Percentiles rank a stretch among this genome's conserved stretches.
phyloP scores from a whole-genome alignment of 1,140 invertebrate species.

The Agrypnia vestita region DNA sequence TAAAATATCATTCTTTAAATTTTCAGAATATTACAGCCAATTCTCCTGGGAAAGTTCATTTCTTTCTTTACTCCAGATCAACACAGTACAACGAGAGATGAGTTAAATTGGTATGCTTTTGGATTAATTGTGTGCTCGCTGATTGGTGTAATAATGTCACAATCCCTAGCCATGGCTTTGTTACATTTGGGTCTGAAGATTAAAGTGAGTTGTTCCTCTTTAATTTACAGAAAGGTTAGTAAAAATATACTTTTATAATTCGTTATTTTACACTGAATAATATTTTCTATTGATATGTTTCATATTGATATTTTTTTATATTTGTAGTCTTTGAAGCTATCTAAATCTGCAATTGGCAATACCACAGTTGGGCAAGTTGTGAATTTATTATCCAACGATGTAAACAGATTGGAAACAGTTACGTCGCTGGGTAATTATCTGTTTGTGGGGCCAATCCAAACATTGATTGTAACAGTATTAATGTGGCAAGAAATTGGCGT shows the following conservation, averaged over 20 bases:
- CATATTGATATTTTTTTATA: neutral
- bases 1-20: neutral
- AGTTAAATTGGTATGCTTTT: slow-evolving; percentile 45
- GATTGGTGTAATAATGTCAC: slow-evolving; percentile 68
- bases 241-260: neutral
- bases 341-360: slow-evolving; percentile 73
- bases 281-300: too few relatives aligned
- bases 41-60: slow-evolving; percentile 53
- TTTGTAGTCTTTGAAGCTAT: slow-evolving; percentile 70
- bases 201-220: slow-evolving; percentile 64
- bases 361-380: slow-evolving; percentile 81
- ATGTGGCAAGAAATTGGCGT: slow-evolving; percentile 75
- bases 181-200: slow-evolving; percentile 69
- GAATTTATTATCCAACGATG: slow-evolving; percentile 82
- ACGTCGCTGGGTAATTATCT: slow-evolving; percentile 68
- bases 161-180: slow-evolving; percentile 77
- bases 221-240: slow-evolving; percentile 66
- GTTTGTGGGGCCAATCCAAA: slow-evolving; percentile 76
- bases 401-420: slow-evolving; percentile 69
- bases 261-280: too few relatives aligned
- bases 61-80: slow-evolving; percentile 37
- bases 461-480: slow-evolving; percentile 74
- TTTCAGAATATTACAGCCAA: slow-evolving; percentile 53
- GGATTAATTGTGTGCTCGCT: slow-evolving; percentile 65
- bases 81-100: slow-evolving; percentile 3